Percentiles rank a stretch among this genome's conserved stretches.
phyloP scores from a whole-genome alignment of 2,113 vertebrate species.

The Panthera uncia region DNA sequence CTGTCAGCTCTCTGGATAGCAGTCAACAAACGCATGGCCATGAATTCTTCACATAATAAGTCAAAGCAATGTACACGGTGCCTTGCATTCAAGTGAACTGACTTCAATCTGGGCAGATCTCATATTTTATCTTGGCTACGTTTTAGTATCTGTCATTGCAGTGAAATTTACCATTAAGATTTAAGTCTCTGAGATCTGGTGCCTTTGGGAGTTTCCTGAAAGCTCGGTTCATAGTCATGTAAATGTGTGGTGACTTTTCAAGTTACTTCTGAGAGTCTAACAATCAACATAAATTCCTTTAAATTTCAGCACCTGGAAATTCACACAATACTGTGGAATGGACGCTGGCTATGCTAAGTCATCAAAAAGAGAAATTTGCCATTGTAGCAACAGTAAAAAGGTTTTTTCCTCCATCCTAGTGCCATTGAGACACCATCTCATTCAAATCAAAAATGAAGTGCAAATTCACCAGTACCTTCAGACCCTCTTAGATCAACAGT shows the following conservation, averaged over 20 bases:
- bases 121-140: constrained; percentile 31
- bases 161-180: constrained; percentile 57
- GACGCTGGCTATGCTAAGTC: constrained; percentile 36
- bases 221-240: constrained; percentile 56
- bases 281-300: constrained; percentile 57
- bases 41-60: constrained; percentile 55
- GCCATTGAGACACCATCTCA: constrained; percentile 44
- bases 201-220: constrained; percentile 56
- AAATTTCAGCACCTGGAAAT: constrained; percentile 52
- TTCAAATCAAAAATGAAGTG: constrained; percentile 28
- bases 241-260: constrained; percentile 68
- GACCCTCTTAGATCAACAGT: background rate
- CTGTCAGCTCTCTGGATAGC: constrained; percentile 9
- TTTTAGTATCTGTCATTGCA: constrained; percentile 30
- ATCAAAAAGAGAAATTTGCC: constrained; percentile 41
- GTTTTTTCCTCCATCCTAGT: background rate
- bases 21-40: background rate
- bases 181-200: constrained; percentile 40
- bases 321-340: constrained; percentile 41
- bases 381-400: constrained; percentile 30
- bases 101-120: constrained; percentile 39
- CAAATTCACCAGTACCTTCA: background rate
- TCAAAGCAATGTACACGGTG: background rate
- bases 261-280: constrained; percentile 52
- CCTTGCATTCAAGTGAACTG: constrained; percentile 18